Percentiles rank a stretch among this genome's conserved stretches.
These are phyloP conservation scores for Actinemys pallida DNA, from an alignment of 2,113 vertebrate genomes.

Conservation along the genomic window DNA sequence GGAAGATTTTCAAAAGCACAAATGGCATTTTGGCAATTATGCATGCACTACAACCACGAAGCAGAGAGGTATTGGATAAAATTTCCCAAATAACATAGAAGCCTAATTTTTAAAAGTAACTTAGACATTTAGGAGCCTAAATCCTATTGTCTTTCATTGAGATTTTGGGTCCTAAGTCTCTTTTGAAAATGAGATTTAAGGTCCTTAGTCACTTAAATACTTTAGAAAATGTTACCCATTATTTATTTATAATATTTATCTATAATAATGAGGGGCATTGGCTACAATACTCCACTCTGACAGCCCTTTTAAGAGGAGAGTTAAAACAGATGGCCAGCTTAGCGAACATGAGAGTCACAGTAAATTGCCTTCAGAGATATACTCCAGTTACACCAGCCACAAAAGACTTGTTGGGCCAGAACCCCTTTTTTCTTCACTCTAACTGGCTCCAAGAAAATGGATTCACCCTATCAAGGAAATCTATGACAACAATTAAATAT, in stretches of 20 bases:
- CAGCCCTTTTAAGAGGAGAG: background rate
- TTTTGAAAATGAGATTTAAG: background rate
- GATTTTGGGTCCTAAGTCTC: background rate
- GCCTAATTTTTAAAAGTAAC: background rate
- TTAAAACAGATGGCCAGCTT: background rate
- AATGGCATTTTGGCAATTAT: background rate
- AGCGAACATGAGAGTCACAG: background rate
- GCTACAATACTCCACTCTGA: background rate
- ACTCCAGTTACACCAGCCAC: background rate
- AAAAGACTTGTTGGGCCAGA: background rate
- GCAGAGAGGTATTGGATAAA: background rate
- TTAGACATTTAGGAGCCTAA: background rate
- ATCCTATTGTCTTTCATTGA: background rate
- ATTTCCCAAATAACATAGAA: background rate
- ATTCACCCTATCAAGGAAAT: background rate
- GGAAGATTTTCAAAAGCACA: background rate
- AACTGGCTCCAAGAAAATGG: background rate
- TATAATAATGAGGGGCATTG: background rate
- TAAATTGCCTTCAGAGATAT: background rate
- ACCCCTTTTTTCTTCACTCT: background rate
- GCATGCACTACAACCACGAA: background rate
- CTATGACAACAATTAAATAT: background rate
- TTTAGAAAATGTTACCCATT: background rate
- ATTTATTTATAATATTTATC: background rate
- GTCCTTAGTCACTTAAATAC: background rate